phyloP scores from a whole-genome alignment of 2,113 vertebrate species.

The Psilopogon haemacephalus region DNA sequence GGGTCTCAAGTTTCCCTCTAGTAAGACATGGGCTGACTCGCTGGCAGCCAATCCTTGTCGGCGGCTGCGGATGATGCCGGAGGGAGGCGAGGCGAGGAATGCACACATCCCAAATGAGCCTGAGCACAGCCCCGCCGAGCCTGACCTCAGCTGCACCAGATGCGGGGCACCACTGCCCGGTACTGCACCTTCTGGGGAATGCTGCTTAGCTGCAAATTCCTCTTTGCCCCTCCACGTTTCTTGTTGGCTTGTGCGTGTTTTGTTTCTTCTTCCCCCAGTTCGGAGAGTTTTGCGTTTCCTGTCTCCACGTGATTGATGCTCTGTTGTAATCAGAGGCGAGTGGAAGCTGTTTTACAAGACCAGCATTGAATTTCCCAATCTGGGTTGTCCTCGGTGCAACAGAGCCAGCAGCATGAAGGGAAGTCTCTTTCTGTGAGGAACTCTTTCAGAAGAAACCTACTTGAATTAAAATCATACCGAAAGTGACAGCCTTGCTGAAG shows the following conservation, averaged over 20 bases:
- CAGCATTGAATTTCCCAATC: not conserved
- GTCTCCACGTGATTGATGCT: not conserved
- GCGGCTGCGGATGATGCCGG: constrained; percentile 14
- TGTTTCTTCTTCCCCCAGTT: not conserved
- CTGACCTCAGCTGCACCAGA: constrained; percentile 2
- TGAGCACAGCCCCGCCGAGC: not conserved
- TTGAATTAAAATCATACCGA: not conserved
- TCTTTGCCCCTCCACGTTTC: accelerated
- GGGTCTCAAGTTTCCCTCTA: constrained; percentile 58
- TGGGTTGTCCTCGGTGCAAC: not conserved
- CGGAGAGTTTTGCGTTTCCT: accelerated
- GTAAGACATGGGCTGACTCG: constrained; percentile 65
- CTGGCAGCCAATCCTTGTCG: constrained; percentile 52
- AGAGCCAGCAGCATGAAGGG: not conserved
- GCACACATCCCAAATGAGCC: not conserved
- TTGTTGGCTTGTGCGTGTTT: accelerated
- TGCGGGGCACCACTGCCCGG: not conserved
- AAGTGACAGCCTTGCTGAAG: not conserved
- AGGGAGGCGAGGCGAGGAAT: not conserved
- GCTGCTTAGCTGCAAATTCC: not conserved
- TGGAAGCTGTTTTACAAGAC: not conserved
- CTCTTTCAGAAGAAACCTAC: not conserved
- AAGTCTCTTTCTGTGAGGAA: not conserved
- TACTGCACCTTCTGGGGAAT: not conserved
- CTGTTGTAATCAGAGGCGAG: not conserved